Percentiles rank a stretch among this genome's conserved stretches.
These are phyloP conservation scores for Solen grandis DNA, from an alignment of 1,140 invertebrate genomes.

Conservation along the genomic window DNA sequence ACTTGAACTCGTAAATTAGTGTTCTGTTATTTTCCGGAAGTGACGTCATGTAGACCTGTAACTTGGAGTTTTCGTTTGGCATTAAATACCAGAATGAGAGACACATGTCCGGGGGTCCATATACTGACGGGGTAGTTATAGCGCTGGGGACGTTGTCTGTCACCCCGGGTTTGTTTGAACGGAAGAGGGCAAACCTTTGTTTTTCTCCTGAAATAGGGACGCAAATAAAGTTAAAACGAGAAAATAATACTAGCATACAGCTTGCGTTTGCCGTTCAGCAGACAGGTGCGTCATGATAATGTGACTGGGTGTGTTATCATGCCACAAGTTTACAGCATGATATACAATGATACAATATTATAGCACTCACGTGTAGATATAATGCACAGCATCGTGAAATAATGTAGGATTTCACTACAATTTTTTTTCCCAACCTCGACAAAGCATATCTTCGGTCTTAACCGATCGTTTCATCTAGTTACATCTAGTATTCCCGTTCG, in stretches of 20 bases:
- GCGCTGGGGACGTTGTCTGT: conserved; percentile 6
- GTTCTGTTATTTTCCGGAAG: not conserved
- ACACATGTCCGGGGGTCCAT: conserved; percentile 8
- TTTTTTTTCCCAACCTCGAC: not conserved
- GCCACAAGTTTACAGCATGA: too few relatives aligned
- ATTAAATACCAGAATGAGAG: conserved; percentile 41
- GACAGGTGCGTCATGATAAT: not conserved
- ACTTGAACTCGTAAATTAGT: not conserved
- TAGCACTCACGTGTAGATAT: not conserved
- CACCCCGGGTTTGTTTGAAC: conserved; percentile 26
- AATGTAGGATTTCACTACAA: not conserved
- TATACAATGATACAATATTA: not conserved
- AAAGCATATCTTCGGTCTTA: not conserved
- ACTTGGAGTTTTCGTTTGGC: conserved; percentile 40
- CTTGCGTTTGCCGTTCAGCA: too few relatives aligned
- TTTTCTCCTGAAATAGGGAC: not conserved
- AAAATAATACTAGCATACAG: too few relatives aligned
- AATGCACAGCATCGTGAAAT: not conserved
- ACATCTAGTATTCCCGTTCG: not conserved
- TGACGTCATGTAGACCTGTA: not conserved
- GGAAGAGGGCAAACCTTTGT: conserved; percentile 36
- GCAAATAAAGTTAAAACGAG: not conserved
- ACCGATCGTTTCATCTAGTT: not conserved
- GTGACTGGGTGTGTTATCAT: too few relatives aligned
- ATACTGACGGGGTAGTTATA: not conserved